Evolutionary conservation across 2,797 vertebrate species (phyloP).

Genomic region (Rhynchotus rufescens): DNA sequence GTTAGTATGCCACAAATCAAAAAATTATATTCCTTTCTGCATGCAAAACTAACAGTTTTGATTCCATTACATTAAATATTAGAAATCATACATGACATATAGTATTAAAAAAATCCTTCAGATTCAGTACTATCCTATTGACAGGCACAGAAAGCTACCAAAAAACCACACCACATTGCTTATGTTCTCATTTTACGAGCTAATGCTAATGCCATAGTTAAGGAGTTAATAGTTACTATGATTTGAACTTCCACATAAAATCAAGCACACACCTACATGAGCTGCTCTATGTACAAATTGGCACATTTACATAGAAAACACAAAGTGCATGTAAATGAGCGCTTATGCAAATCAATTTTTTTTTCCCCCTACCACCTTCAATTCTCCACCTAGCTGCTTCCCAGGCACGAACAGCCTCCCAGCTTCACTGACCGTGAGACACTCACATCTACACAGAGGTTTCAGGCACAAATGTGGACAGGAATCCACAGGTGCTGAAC

Average conservation of each 20-base stretch:
- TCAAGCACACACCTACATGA: not conserved
- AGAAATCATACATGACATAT: not conserved
- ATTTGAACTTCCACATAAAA: not conserved
- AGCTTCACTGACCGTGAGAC: not conserved
- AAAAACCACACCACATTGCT: not conserved
- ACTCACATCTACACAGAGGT: accelerated
- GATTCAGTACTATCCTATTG: not conserved
- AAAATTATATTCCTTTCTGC: not conserved
- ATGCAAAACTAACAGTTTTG: not conserved
- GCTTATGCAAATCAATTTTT: not conserved
- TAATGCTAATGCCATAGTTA: not conserved
- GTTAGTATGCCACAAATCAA: not conserved
- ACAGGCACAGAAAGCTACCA: not conserved
- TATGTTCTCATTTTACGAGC: not conserved
- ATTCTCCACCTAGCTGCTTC: not conserved
- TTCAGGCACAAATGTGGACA: not conserved
- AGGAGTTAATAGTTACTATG: not conserved
- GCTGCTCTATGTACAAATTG: not conserved
- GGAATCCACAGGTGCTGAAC: not conserved
- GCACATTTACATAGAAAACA: not conserved
- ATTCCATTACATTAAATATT: not conserved
- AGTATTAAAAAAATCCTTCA: not conserved
- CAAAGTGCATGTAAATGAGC: not conserved
- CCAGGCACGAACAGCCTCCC: not conserved
- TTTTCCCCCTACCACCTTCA: not conserved